Evolutionary conservation across 2,113 vertebrate species (phyloP).

Genomic region (Brachionichthys hirsutus): DNA sequence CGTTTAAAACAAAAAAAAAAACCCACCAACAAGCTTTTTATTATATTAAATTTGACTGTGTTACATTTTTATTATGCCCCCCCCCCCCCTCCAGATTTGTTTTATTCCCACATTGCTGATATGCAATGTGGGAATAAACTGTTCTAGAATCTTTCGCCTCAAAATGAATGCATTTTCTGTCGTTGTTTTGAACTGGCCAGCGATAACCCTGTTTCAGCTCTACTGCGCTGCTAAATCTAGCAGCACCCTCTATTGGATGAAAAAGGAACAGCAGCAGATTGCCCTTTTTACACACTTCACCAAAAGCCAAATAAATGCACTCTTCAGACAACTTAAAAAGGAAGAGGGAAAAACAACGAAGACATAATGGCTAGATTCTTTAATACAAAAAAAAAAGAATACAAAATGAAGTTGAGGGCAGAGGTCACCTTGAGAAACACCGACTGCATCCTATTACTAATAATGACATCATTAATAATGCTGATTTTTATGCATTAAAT

Average conservation of each 20-base stretch:
- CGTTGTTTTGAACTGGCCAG: constrained; percentile 1
- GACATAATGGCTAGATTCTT: not conserved
- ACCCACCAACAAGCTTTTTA: not conserved
- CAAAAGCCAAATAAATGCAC: not conserved
- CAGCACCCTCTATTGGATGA: constrained; percentile 44
- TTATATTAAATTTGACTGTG: not conserved
- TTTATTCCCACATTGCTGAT: not conserved
- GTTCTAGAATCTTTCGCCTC: not conserved
- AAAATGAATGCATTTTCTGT: not conserved
- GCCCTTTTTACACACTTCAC: not conserved
- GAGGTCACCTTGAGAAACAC: no score
- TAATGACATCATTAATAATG: no score
- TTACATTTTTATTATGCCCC: not conserved
- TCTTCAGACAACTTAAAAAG: not conserved
- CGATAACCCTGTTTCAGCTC: not conserved
- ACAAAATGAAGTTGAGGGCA: no score
- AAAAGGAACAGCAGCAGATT: not conserved
- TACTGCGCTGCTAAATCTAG: constrained; percentile 6
- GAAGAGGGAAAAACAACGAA: not conserved
- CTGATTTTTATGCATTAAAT: not conserved
- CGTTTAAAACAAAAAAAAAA: not conserved
- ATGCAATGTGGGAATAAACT: not conserved
- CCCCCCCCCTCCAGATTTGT: not conserved
- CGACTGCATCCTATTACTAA: no score
- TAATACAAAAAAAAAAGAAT: no score